Percentiles rank a stretch among this genome's conserved stretches.
Conservation (phyloP, 2,797 vertebrate genomes). For the Girardinus metallicus region DNA sequence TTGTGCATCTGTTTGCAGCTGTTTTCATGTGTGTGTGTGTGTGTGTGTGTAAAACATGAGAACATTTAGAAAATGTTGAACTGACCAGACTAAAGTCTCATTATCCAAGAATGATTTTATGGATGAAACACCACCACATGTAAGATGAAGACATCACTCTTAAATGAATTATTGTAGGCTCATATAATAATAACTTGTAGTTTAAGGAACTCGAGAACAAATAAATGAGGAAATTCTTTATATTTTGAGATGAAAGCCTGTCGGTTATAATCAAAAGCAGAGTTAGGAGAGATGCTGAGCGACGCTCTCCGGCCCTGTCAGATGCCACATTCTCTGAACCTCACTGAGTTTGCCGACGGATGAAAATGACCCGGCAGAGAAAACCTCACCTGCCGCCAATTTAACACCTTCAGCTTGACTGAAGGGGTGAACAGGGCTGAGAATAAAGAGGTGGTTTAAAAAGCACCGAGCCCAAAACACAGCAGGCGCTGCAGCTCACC, state of each 20-base stretch:
- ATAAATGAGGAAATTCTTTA: background rate
- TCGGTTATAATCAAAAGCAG: constrained; percentile 37
- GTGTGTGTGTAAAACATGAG: too few species aligned
- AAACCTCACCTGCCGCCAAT: constrained; percentile 14
- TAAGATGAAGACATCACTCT: background rate
- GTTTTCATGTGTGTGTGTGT: too few species aligned
- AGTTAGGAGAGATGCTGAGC: constrained; percentile 1
- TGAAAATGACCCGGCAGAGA: constrained; percentile 32
- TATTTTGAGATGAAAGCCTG: constrained; percentile 27
- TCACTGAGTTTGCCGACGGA: constrained; percentile 25
- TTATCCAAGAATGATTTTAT: too few species aligned
- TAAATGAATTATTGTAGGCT: background rate
- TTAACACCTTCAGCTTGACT: constrained; percentile 21
- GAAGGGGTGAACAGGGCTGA: background rate
- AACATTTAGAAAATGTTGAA: too few species aligned
- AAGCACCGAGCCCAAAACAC: constrained; percentile 1
- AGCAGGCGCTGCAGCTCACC: background rate
- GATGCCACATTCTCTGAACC: constrained; percentile 16
- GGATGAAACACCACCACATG: background rate
- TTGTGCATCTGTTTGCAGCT: too few species aligned
- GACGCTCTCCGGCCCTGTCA: constrained; percentile 16
- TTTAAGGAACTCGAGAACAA: constrained; percentile 25
- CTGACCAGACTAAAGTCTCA: too few species aligned
- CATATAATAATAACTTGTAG: constrained; percentile 9
- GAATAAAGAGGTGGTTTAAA: constrained; percentile 14